A percentile compares a stretch with the other conserved stretches of the same genome.
Evolutionary conservation across 2,888 invertebrate species (phyloP).

Genomic region (Scaptomyza polygonia): DNA sequence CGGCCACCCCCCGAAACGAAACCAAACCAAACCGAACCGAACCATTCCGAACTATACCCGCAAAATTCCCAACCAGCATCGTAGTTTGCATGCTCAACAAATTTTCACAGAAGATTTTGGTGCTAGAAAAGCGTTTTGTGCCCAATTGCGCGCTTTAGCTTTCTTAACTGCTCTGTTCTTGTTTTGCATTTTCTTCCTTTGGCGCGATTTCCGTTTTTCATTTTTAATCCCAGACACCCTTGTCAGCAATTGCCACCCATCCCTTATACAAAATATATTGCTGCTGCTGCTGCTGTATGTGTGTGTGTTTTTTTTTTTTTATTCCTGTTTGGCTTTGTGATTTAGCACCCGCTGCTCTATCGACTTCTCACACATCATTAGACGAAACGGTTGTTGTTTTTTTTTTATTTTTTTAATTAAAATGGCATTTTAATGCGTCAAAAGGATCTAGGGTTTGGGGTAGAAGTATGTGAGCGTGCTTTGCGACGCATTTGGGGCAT

Average conservation of each 20-base stretch:
- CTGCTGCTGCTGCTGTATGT: not conserved
- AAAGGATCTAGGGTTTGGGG: not conserved
- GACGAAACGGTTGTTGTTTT: slow-evolving; percentile 48
- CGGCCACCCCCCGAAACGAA: slow-evolving; percentile 14
- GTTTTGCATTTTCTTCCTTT: slow-evolving; percentile 51
- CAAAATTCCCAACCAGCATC: slow-evolving; percentile 30
- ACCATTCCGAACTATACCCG: too few relatives aligned
- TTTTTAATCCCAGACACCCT: slow-evolving; percentile 54
- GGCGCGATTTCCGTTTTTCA: slow-evolving; percentile 2
- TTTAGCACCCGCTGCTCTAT: slow-evolving; percentile 72
- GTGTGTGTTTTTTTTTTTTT: slow-evolving; percentile 14
- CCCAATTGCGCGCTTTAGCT: slow-evolving; percentile 44
- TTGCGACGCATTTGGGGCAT: slow-evolving; percentile 58
- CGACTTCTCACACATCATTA: slow-evolving; percentile 79
- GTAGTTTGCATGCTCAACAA: slow-evolving; percentile 77
- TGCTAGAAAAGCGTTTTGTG: slow-evolving; percentile 47
- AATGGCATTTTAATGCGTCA: slow-evolving; percentile 67
- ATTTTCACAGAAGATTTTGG: slow-evolving; percentile 75
- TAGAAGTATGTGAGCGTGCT: slow-evolving; percentile 55
- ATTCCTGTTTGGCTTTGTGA: slow-evolving; percentile 74
- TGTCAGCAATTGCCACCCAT: slow-evolving; percentile 25
- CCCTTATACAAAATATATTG: not conserved
- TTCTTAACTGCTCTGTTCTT: slow-evolving; percentile 5
- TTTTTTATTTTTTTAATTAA: slow-evolving; percentile 65
- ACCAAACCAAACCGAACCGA: too few relatives aligned